These are phyloP conservation scores for Colistium nudipinnis DNA, from an alignment of 2,113 vertebrate species.

Conservation along the genomic window DNA sequence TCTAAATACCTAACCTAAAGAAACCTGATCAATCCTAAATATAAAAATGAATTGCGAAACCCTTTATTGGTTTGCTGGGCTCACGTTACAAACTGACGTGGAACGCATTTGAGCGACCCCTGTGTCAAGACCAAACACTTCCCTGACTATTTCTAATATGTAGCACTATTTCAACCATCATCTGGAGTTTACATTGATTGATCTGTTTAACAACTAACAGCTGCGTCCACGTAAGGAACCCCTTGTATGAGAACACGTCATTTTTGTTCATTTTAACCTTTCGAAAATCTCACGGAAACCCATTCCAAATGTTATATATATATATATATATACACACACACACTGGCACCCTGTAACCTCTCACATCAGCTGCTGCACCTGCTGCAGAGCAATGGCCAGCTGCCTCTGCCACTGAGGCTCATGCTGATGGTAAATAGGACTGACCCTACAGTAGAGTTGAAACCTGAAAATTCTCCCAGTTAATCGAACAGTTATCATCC, in stretches of 20 bases:
- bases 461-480: neutral
- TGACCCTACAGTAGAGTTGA: neutral
- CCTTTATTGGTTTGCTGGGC: neutral
- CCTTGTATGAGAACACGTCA: too few species aligned
- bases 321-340: too few species aligned
- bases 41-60: neutral
- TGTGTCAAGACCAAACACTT: neutral
- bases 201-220: conserved; percentile 16
- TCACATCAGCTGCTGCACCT: conserved; percentile 17
- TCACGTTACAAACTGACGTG: neutral
- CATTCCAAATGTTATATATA: conserved; percentile 1
- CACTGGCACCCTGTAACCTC: conserved; percentile 28
- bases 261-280: conserved; percentile 14
- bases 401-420: conserved; percentile 16
- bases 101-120: neutral
- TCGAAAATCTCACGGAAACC: neutral
- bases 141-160: neutral
- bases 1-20: too few species aligned
- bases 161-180: too few species aligned
- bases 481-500: conserved; percentile 16
- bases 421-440: conserved; percentile 44
- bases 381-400: conserved; percentile 27
- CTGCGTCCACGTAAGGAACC: neutral
- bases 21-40: neutral
- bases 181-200: too few species aligned